Percentiles rank a stretch among this genome's conserved stretches.
phyloP scores from a whole-genome alignment of 37 sponge, comb jelly and placozoan species.

The Spongilla lacustris region DNA sequence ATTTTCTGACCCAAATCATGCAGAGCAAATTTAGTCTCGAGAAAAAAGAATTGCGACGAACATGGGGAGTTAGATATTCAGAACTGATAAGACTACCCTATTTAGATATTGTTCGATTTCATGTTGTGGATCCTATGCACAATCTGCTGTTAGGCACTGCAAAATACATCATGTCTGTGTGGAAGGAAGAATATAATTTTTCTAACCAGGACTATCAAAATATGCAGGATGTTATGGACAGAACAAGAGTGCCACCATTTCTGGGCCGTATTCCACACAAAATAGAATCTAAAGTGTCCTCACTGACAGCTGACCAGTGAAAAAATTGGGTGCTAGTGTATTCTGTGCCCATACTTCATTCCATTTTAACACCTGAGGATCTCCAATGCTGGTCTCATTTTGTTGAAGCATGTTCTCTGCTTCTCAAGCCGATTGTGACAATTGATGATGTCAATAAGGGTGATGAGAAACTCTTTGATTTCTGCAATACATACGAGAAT shows the following conservation, averaged over 20 bases:
- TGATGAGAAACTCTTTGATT: slow-evolving; percentile 20
- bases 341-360: slow-evolving; percentile 20
- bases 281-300: slow-evolving; percentile 18
- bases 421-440: slow-evolving; percentile 3
- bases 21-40: slow-evolving; percentile 9
- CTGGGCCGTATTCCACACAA: slow-evolving; percentile 35
- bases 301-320: slow-evolving; percentile 59
- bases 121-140: slow-evolving; percentile 70
- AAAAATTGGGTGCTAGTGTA: slow-evolving; percentile 39
- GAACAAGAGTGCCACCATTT: slow-evolving; percentile 4
- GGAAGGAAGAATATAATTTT: slow-evolving; percentile 23
- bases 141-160: slow-evolving; percentile 47
- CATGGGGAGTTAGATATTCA: slow-evolving; percentile 44
- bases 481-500: slow-evolving; percentile 23
- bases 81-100: slow-evolving; percentile 32
- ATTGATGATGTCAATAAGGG: slow-evolving; percentile 3
- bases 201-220: background rate
- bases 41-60: background rate
- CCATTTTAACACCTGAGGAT: slow-evolving; percentile 7
- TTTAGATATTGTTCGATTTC: slow-evolving; percentile 42
- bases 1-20: background rate
- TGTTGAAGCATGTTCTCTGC: slow-evolving; percentile 21
- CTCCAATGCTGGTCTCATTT: slow-evolving; percentile 34
- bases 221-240: slow-evolving; percentile 26
- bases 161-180: slow-evolving; percentile 28